phyloP scores from a whole-genome alignment of 2,888 invertebrate genomes.

The Campoplex capitator region DNA sequence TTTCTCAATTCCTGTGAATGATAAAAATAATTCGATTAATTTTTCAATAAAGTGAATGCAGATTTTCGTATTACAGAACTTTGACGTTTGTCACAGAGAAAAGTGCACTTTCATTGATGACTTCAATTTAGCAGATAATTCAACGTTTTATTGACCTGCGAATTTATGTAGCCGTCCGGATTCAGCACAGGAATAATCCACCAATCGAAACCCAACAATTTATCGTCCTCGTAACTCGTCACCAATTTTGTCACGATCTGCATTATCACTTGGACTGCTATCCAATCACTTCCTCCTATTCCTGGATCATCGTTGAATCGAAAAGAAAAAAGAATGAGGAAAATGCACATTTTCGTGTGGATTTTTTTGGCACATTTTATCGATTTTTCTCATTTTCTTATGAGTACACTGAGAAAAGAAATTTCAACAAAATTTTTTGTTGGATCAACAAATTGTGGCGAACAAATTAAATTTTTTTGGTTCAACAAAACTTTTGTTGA shows the following conservation, averaged over 20 bases:
- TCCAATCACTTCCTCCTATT: conserved; percentile 63
- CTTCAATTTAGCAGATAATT: neutral
- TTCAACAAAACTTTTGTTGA: too few relatives aligned
- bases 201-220: conserved; percentile 62
- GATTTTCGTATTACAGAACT: neutral
- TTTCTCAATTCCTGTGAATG: conserved; percentile 39
- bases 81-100: neutral
- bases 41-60: neutral
- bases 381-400: neutral
- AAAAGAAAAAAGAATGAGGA: neutral
- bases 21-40: conserved; percentile 18
- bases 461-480: too few relatives aligned
- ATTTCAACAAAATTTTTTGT: too few relatives aligned
- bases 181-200: conserved; percentile 66
- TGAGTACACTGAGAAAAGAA: too few relatives aligned
- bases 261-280: conserved; percentile 51
- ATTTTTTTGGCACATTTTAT: neutral
- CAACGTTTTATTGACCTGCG: conserved; percentile 50
- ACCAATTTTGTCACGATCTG: conserved; percentile 52
- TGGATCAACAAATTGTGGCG: too few relatives aligned
- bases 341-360: neutral
- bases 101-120: neutral
- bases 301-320: conserved; percentile 23
- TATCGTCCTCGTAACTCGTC: conserved; percentile 51
- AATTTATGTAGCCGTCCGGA: conserved; percentile 64